Percentiles rank a stretch among this genome's conserved stretches.
Evolutionary conservation across 2,888 invertebrate genomes (phyloP).

Genomic region (Thereva unica): DNA sequence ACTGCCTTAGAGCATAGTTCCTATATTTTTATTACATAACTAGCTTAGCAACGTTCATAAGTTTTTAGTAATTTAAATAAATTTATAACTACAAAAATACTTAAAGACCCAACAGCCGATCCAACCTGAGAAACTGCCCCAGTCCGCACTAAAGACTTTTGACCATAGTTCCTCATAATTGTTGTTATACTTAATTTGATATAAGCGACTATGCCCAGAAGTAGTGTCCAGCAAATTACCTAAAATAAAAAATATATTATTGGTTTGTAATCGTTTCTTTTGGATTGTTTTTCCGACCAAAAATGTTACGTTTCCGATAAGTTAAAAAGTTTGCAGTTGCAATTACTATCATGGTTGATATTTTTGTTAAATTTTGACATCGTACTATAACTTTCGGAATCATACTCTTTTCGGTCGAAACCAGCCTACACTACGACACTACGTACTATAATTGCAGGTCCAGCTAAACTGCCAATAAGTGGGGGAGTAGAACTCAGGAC

Average conservation of each 20-base stretch:
- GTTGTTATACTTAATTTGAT: constrained; percentile 73
- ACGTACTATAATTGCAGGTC: constrained; percentile 67
- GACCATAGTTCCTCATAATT: constrained; percentile 67
- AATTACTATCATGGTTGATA: too few relatives aligned
- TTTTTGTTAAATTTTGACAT: too few relatives aligned
- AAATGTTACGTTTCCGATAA: too few relatives aligned
- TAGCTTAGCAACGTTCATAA: too few relatives aligned
- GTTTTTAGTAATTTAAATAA: constrained; percentile 50
- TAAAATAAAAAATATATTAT: too few relatives aligned
- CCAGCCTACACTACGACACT: neutral
- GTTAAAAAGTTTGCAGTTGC: too few relatives aligned
- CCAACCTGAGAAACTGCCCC: constrained; percentile 73
- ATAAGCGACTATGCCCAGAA: constrained; percentile 68
- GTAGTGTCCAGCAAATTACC: constrained; percentile 62
- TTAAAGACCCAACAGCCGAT: constrained; percentile 69
- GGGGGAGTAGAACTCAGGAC: constrained; percentile 70
- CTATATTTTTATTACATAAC: too few relatives aligned
- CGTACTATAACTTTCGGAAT: too few relatives aligned
- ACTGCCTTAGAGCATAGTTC: too few relatives aligned
- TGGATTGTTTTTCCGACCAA: too few relatives aligned
- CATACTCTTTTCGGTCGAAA: too few relatives aligned
- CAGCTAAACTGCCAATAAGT: constrained; percentile 60
- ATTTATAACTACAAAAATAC: constrained; percentile 67
- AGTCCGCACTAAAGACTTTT: constrained; percentile 69
- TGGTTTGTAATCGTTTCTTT: too few relatives aligned